Evolutionary conservation across 2,888 invertebrate genomes (phyloP), one percentile per base, ranked within the genome.

Genomic region (Drosophila engyochracea): DNA sequence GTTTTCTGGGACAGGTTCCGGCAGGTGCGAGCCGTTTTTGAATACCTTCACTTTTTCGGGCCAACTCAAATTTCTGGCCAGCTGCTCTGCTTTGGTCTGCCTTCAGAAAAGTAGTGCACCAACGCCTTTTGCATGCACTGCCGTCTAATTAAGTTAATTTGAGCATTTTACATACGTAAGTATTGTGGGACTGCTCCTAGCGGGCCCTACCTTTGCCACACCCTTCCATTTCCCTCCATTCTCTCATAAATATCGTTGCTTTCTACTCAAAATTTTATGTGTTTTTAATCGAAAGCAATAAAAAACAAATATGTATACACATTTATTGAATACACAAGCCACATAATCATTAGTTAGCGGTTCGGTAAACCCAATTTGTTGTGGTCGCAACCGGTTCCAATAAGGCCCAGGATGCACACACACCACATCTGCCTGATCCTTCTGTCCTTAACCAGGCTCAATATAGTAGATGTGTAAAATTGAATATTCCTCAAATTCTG

Each of bases 281-380:
- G 58, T 78, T 85, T 87, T 89, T 85, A 85, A 85, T 89, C 87
- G 89, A 85, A 89, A 85, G 62, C 85, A 86, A 85, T 85, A 86
- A 85, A 85, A 49, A 25, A 53, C 35, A 14, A 71, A 33, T 76
- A 51, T 41, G 58, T 10, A 31, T 47, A 57, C 35, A 9, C 70
- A 66, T 54, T 75, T 73, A 70, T 60, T 71, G 59, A 64, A 79
- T 72, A 68, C 76, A 65, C 74, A 81, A 65, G 70, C 84, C 86
- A 67, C 86, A 81, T 74, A 71, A 81, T 85, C 76, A 81, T 85
- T 66, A 66, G 63, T 86, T 85, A 76, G 77, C 86, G 85, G 89
- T 89, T 85, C 82, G 86, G 55, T 76, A 57, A 72, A 35, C 58
- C 70, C 78, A 83, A 74, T 83, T 84, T 70, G 70, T 75, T 73